Percentiles rank a stretch among this genome's conserved stretches.
Conservation (phyloP, 1,140 invertebrate species). For the Hyphantria cunea region DNA sequence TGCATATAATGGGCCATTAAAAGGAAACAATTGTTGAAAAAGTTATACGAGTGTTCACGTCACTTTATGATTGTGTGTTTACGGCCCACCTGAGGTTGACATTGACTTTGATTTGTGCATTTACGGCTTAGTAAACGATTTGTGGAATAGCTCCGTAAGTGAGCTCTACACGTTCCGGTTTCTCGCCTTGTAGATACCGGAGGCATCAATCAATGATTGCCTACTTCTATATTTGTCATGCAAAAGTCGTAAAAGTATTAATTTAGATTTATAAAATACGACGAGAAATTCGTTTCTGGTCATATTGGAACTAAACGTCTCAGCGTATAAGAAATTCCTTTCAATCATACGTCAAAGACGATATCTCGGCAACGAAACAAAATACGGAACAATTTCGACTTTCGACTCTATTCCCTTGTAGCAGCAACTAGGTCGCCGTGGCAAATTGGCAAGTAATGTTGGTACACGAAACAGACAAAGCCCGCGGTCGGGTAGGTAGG, state of each 20-base stretch:
- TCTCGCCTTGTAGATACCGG: conserved; percentile 6
- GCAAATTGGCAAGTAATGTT: conserved; percentile 39
- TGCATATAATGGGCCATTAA: conserved; percentile 79
- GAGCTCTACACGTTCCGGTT: conserved; percentile 17
- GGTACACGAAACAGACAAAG: conserved; percentile 52
- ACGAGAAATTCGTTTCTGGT: conserved; percentile 14
- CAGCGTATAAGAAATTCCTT: conserved; percentile 24
- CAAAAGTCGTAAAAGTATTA: background rate
- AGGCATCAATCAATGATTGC: conserved; percentile 5
- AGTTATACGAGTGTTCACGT: conserved; percentile 76
- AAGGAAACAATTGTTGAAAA: conserved; percentile 81
- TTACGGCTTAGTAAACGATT: conserved; percentile 67
- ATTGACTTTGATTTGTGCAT: conserved; percentile 80
- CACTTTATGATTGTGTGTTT: conserved; percentile 79
- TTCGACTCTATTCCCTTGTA: conserved; percentile 44
- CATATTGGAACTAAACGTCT: conserved; percentile 17
- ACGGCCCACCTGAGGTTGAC: conserved; percentile 73
- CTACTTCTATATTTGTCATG: background rate
- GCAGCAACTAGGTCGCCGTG: conserved; percentile 34
- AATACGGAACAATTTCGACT: conserved; percentile 42
- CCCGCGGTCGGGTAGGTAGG: conserved; percentile 69
- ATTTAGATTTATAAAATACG: conserved; percentile 14
- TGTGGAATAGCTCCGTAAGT: conserved; percentile 44
- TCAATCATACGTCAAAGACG: conserved; percentile 24
- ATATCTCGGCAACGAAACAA: conserved; percentile 2